A percentile compares a stretch with the other conserved stretches of the same genome.
These are phyloP conservation scores for Brachyalestes nurse DNA, from an alignment of 2,797 vertebrate species.

Conservation along the genomic window DNA sequence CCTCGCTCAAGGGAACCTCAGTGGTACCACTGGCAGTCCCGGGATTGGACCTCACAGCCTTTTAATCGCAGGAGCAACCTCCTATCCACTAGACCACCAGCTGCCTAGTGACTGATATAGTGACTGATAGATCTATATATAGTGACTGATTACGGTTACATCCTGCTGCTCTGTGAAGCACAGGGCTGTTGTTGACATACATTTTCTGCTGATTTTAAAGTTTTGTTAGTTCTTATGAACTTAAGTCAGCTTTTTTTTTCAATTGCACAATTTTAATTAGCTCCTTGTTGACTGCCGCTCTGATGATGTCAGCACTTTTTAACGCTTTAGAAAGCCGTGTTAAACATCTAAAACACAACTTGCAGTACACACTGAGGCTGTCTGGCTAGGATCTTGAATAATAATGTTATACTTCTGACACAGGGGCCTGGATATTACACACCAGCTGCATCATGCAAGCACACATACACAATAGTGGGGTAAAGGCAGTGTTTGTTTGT, in stretches of 20 bases:
- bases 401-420: no score
- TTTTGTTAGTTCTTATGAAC: constrained; percentile 29
- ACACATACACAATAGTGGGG: no score
- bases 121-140: neutral
- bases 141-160: no score
- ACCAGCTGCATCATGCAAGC: constrained; percentile 3
- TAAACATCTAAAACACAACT: neutral
- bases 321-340: neutral
- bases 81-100: no score
- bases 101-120: no score
- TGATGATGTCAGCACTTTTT: constrained; percentile 30
- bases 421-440: constrained; percentile 10
- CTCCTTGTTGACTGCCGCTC: constrained; percentile 27
- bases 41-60: no score
- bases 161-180: neutral
- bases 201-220: constrained; percentile 31
- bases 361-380: neutral
- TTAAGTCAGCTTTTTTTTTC: neutral
- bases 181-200: neutral
- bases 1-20: no score
- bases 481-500: no score
- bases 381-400: neutral
- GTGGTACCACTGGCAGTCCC: no score
- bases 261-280: constrained; percentile 3
- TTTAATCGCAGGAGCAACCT: no score